phyloP scores from a whole-genome alignment of 2,113 vertebrate species.

The Cryptomyrus ogoouensis region DNA sequence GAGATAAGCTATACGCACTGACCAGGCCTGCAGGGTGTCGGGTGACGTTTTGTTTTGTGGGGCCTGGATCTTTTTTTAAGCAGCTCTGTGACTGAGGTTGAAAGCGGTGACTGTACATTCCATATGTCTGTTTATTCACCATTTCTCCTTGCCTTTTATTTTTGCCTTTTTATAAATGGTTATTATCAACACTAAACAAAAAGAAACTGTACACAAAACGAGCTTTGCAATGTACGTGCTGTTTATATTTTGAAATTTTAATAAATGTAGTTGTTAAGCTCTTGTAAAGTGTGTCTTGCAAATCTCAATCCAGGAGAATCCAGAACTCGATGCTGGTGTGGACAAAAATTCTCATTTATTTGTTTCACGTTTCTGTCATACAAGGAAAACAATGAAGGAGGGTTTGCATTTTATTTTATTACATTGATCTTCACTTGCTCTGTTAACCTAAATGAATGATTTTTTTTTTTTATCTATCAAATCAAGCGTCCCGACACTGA shows the following conservation, averaged over 20 bases:
- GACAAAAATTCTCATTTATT: not conserved
- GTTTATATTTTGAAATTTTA: constrained; percentile 59
- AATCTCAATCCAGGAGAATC: not conserved
- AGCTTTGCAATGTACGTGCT: constrained; percentile 44
- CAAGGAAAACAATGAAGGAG: not conserved
- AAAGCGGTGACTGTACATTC: constrained; percentile 52
- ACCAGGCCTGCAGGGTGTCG: not conserved
- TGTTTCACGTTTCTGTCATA: not conserved
- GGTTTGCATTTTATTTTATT: not conserved
- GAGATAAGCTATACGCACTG: not conserved
- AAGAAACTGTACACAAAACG: constrained; percentile 40
- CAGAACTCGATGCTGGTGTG: not conserved
- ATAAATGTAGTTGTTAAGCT: constrained; percentile 42
- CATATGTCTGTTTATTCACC: constrained; percentile 26
- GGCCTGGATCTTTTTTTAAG: not conserved
- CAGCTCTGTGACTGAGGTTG: not conserved
- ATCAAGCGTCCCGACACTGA: not conserved
- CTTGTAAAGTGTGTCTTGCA: not conserved
- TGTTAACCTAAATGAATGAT: not conserved
- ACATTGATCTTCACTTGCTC: not conserved
- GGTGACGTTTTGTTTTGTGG: not conserved
- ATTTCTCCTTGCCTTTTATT: constrained; percentile 22
- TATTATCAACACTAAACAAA: constrained; percentile 50
- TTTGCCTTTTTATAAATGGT: constrained; percentile 23
- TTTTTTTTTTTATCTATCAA: not conserved